Conservation (phyloP, 2,888 invertebrate species). For the Drosophila melanocephala region DNA sequence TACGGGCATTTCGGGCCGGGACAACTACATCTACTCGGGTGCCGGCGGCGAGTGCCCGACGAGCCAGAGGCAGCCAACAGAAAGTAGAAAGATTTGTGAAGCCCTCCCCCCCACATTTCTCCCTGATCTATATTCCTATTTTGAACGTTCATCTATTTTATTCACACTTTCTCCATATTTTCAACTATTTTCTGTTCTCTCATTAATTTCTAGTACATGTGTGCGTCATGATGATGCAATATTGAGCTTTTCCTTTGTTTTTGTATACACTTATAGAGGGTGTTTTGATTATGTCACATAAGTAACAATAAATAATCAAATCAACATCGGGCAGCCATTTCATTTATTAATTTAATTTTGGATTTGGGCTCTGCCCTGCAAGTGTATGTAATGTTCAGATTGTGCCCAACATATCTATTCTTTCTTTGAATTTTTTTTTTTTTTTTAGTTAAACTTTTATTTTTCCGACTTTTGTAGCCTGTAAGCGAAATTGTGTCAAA, state of each 20-base stretch:
- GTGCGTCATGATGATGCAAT: constrained; percentile 56
- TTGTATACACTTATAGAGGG: background rate
- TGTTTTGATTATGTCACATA: background rate
- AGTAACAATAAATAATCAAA: background rate
- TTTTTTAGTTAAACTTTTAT: constrained; percentile 6
- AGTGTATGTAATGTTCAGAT: background rate
- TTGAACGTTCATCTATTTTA: background rate
- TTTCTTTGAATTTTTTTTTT: constrained; percentile 3
- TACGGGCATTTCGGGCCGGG: constrained; percentile 91
- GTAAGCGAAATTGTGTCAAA: constrained; percentile 74
- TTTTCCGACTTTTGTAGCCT: constrained; percentile 42
- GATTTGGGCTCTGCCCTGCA: background rate
- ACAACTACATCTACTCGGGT: constrained; percentile 88
- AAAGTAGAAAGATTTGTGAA: constrained; percentile 27
- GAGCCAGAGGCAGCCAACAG: constrained; percentile 20
- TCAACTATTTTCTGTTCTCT: background rate
- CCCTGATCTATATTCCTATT: background rate
- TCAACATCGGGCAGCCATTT: background rate
- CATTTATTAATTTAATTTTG: background rate
- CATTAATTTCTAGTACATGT: constrained; percentile 44
- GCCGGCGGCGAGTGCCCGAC: constrained; percentile 37
- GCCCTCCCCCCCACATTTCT: background rate
- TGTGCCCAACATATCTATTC: background rate
- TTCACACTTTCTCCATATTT: constrained; percentile 7
- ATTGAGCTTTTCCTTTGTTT: constrained; percentile 30